A percentile compares a stretch with the other conserved stretches of the same genome.
Evolutionary conservation across 2,797 vertebrate genomes (phyloP).

Genomic region (Intellagama lesueurii): DNA sequence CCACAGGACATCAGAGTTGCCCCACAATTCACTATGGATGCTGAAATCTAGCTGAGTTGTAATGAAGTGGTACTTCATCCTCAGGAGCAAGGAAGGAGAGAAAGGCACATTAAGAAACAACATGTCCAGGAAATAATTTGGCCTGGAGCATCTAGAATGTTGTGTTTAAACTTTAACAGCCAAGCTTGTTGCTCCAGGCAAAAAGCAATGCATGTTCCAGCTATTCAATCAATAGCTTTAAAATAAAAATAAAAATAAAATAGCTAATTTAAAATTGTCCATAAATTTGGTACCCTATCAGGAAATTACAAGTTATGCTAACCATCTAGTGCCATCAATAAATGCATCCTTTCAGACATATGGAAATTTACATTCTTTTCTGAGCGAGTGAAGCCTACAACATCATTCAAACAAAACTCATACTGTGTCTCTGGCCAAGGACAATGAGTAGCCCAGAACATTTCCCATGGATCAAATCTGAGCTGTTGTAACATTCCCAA

Average conservation of each 20-base stretch:
- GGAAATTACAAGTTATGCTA: slow-evolving; percentile 50
- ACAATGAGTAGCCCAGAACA: not conserved
- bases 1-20: no score
- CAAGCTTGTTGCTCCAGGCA: not conserved
- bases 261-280: not conserved
- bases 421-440: not conserved
- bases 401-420: not conserved
- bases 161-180: not conserved
- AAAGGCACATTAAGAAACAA: not conserved
- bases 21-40: not conserved
- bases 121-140: not conserved
- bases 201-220: not conserved
- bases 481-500: not conserved
- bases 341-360: slow-evolving; percentile 7
- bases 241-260: not conserved
- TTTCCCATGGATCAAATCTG: not conserved
- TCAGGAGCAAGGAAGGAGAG: not conserved
- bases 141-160: not conserved
- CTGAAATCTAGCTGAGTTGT: not conserved
- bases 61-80: not conserved
- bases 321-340: slow-evolving; percentile 53
- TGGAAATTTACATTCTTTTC: slow-evolving; percentile 6
- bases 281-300: slow-evolving; percentile 38
- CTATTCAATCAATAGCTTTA: not conserved
- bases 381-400: not conserved